A percentile compares a stretch with the other conserved stretches of the same genome.
These are phyloP conservation scores for Coranthus polyacanthus DNA, from an alignment of 2,797 vertebrate species.

Conservation along the genomic window DNA sequence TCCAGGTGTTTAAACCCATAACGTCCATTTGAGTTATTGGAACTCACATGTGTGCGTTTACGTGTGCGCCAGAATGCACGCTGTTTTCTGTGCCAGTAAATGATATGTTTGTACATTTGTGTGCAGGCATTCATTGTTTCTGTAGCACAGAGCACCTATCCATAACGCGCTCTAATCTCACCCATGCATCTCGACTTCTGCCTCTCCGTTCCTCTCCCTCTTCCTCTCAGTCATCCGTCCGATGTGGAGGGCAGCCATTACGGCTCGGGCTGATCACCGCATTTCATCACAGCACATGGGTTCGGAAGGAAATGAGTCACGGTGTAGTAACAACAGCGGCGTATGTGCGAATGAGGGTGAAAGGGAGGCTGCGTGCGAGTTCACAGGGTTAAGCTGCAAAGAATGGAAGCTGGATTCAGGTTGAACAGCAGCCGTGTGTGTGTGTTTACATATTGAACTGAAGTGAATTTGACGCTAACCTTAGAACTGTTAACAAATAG, in stretches of 20 bases:
- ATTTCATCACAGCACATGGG: slow-evolving; percentile 43
- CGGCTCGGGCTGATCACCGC: slow-evolving; percentile 25
- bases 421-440: too few relatives aligned
- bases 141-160: background rate
- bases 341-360: background rate
- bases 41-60: background rate
- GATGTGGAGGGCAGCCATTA: slow-evolving; percentile 6
- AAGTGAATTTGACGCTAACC: too few relatives aligned
- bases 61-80: background rate
- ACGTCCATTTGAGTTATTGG: slow-evolving; percentile 8
- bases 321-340: too few relatives aligned
- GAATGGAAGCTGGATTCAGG: background rate
- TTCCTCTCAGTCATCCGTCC: slow-evolving; percentile 15
- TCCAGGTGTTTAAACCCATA: slow-evolving; percentile 13
- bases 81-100: slow-evolving; percentile 6
- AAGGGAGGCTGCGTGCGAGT: background rate
- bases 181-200: slow-evolving; percentile 4
- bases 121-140: slow-evolving; percentile 9
- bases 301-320: slow-evolving; percentile 33
- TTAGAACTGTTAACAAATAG: too few relatives aligned
- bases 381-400: background rate
- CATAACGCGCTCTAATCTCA: slow-evolving; percentile 6
- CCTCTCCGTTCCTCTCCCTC: background rate
- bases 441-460: too few relatives aligned
- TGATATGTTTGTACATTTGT: background rate